Evolutionary conservation across 92 coral and sea anemone genomes (phyloP), one percentile per base, ranked within the genome.

Genomic region (Metridium senile): DNA sequence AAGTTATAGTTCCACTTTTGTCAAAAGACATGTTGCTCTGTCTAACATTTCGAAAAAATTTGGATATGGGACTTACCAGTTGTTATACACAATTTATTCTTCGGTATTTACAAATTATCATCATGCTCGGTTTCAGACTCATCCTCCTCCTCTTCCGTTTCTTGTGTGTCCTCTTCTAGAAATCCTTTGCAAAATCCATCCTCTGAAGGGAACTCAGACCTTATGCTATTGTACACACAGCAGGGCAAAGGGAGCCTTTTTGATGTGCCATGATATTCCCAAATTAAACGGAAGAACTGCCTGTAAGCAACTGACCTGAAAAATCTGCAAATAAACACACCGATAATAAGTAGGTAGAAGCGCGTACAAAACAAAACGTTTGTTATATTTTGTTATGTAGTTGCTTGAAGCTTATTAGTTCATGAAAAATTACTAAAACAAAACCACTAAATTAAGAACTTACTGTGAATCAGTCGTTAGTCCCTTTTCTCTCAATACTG

Each of bases 221-320:
- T 54, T 17, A 86, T 82, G 6, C 65, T 3, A 30, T 86, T 46
- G 66, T 81, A 86, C 13, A 86, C 87, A 69, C 87, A 82, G 77
- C 87, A 81, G 19, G 90, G 87, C 2, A 86, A 74, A 19, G 90
- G 87, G 13, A 82, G 43, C 45, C 87, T 69, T 58, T 76, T 82
- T 18, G 71, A 61, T 22, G 32, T 32, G 32, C 90, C 84, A 9
- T 54, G 65, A 35, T 39, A 86, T 26, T 71, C 80, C 87, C 87
- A 86, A n/a, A 86, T 78, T 61, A 82, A 81, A 2, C 87, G 71
- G 11, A 74, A 81, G 71, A 81, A 86, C 68, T 86, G 90, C 30
- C 90, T 61, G 58, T 86, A 86, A 73, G 90, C 83, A 31, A 86
- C 90, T 66, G 90, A 86, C 27, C 87, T 66, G 16, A 33, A 82